Evolutionary conservation across 1,140 invertebrate genomes (phyloP).

Genomic region (Drosophila grimshawi): DNA sequence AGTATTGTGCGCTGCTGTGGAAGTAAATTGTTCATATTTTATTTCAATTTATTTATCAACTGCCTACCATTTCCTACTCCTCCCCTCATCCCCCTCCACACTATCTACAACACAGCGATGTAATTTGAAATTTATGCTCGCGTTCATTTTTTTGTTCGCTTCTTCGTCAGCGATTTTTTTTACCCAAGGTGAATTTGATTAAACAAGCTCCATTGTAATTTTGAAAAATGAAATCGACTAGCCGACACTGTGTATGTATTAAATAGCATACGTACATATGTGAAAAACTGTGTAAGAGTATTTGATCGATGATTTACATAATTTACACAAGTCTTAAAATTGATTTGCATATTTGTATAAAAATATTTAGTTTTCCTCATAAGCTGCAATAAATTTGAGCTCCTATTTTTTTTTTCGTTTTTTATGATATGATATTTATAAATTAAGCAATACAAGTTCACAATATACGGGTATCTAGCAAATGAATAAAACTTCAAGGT

Average conservation of each 20-base stretch:
- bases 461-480: neutral
- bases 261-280: neutral
- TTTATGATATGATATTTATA: neutral
- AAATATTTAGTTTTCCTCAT: neutral
- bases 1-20: constrained; percentile 45
- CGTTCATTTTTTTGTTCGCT: constrained; percentile 25
- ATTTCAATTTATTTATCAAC: constrained; percentile 72
- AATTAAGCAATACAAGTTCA: neutral
- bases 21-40: constrained; percentile 51
- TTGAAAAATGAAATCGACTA: neutral
- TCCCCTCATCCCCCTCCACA: neutral
- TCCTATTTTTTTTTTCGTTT: neutral
- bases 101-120: constrained; percentile 24
- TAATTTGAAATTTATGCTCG: constrained; percentile 57
- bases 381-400: neutral
- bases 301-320: neutral
- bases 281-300: neutral
- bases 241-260: neutral
- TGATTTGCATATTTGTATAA: neutral
- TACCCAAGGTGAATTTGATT: constrained; percentile 73
- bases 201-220: constrained; percentile 23
- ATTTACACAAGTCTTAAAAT: too few relatives aligned
- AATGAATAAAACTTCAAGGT: constrained; percentile 32
- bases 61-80: constrained; percentile 33
- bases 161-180: constrained; percentile 14